Conservation (phyloP, 2,113 vertebrate species). For the Hemicordylus capensis region DNA sequence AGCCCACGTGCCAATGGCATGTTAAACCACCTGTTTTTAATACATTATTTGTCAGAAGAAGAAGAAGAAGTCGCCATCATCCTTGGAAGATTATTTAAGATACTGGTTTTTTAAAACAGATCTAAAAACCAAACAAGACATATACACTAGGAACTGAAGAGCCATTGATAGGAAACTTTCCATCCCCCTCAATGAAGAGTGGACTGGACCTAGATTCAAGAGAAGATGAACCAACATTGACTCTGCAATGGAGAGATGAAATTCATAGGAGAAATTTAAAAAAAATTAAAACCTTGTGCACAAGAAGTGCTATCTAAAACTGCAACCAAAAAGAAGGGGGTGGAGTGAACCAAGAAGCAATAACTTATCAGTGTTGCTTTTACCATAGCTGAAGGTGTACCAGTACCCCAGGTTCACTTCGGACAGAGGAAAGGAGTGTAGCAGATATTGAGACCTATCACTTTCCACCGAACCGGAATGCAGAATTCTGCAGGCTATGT, state of each 20-base stretch:
- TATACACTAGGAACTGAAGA: neutral
- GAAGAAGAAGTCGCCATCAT: neutral
- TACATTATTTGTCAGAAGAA: constrained; percentile 12
- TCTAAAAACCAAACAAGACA: neutral
- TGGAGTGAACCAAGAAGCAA: neutral
- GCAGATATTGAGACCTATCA: neutral
- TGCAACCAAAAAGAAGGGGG: neutral
- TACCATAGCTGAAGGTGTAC: neutral
- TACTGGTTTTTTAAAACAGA: neutral
- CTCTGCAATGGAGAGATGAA: neutral
- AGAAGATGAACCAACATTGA: neutral
- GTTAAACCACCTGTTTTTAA: constrained; percentile 24
- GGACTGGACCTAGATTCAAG: neutral
- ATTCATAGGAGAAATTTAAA: neutral
- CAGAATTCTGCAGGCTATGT: neutral
- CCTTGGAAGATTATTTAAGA: neutral
- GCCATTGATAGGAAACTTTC: constrained; percentile 8
- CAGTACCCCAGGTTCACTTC: neutral
- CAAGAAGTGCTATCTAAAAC: too few relatives aligned
- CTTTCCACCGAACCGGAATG: neutral
- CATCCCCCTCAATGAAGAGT: neutral
- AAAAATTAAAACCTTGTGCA: neutral
- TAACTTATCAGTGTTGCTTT: neutral
- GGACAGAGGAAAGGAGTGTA: neutral
- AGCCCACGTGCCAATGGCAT: constrained; percentile 9